Base-by-base conservation (phyloP, 2,888 invertebrate species). In the Biston betularia region DNA sequence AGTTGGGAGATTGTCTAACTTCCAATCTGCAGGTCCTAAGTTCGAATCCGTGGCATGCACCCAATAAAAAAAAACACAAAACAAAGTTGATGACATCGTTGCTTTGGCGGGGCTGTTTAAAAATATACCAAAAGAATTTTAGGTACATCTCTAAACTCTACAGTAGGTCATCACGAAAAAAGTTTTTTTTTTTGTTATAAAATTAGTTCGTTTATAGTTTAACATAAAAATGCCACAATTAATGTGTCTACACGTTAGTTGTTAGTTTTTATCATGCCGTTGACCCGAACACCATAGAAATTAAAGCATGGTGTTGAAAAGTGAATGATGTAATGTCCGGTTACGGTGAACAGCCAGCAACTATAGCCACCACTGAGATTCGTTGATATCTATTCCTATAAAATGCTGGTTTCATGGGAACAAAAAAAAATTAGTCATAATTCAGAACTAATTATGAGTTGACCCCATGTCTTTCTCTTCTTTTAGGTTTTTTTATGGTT, bases 271-370 rank as follows among this genome's bases (percentile, higher is more conserved):
- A 55, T 33, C 40, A 63, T 63, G 56, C 15, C 49, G 56, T 63
- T 56, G 56, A 63, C 44, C 63, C 9, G 14, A 50, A 35, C 34
- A 44, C 63, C 38, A 50, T 63, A n/a, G 44, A 63, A 63, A 63
- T 56, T 44, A 56, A 63, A 56, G 35, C 56, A 63, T 57, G 33
- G 63, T 63, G 63, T 63, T 57, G 63, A 63, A 63, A 63, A 48
- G 40, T 10, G n/a, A 35, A 57, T 63, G 38, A 42, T 35, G 52
- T 52, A 63, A 56, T 42, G 33, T n/a, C 63, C 45, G 56, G 42
- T 63, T 48, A 57, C 33, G 52, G 50, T 63, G 44, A 33, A 38
- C 62, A 34, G 15, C 34, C 50, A 55, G 9, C 44, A n/a, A n/a
- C 42, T 14, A 6, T 52, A 35, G 24, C 34, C 52, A 57, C 52